A percentile compares a stretch with the other conserved stretches of the same genome.
phyloP scores from a whole-genome alignment of 1,140 invertebrate genomes.

The Zaprionus vittiger region DNA sequence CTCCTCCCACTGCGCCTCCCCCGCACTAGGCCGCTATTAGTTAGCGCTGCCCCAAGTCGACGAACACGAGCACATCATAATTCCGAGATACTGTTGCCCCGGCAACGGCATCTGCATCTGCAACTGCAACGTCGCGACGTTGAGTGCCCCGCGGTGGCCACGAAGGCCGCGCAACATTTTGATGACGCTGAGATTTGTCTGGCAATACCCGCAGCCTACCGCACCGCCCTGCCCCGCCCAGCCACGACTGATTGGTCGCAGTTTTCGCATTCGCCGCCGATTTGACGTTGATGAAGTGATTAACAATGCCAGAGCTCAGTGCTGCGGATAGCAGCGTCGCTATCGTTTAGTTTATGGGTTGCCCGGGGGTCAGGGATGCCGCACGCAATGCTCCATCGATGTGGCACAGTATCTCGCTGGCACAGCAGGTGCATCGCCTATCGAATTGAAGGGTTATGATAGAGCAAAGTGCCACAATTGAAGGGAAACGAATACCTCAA shows the following conservation, averaged over 20 bases:
- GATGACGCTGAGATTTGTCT: constrained; percentile 59
- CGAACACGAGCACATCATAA: constrained; percentile 60
- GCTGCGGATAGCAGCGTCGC: constrained; percentile 36
- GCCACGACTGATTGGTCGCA: constrained; percentile 39
- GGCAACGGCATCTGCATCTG: constrained; percentile 19
- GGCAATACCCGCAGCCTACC: constrained; percentile 12
- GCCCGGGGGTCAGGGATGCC: constrained; percentile 15
- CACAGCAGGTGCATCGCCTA: constrained; percentile 55
- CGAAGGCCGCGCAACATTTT: constrained; percentile 61
- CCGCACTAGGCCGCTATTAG: constrained; percentile 58
- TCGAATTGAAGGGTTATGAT: constrained; percentile 14
- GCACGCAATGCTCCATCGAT: background rate
- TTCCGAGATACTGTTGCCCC: constrained; percentile 41
- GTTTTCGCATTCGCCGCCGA: constrained; percentile 40
- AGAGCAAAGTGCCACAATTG: constrained; percentile 17
- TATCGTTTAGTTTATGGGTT: constrained; percentile 70
- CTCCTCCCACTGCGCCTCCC: background rate
- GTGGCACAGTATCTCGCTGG: background rate
- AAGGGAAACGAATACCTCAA: background rate
- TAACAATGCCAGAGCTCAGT: constrained; percentile 57
- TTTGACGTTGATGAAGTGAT: constrained; percentile 78
- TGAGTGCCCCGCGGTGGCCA: constrained; percentile 56
- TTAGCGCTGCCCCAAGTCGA: constrained; percentile 50
- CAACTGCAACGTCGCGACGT: constrained; percentile 30
- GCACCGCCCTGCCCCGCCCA: background rate